Evolutionary conservation across 2,797 vertebrate genomes (phyloP), one percentile per base, ranked within the genome.

Genomic region (Scarus forsteni): DNA sequence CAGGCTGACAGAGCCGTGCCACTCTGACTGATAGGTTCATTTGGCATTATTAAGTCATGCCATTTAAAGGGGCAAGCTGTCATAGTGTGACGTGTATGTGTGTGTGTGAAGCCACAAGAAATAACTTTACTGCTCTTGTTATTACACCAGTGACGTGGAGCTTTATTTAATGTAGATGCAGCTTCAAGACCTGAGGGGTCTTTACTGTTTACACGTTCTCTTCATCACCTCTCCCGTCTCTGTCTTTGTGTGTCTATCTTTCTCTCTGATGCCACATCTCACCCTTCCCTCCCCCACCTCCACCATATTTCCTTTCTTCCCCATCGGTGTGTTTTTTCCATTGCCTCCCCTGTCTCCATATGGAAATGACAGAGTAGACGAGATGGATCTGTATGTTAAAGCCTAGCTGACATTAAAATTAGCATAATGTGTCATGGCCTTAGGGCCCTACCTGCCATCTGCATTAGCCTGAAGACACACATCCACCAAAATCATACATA

Each of bases 381-480:
- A 96, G 97, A 97, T 97, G 96, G 95, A 98, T 97, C 96, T 98
- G 96, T 99, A 97, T 98, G 98, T 98, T 98, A 98, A 98, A 98
- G 96, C 95, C 96, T 94, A 94, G 96, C 96, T 97, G 96, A 97
- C 96, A 97, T 98, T 97, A 97, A 93, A 96, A 98, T 98, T 99
- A 97, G 96, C 98, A 99, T 98, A 99, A 97, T 99, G 96, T 94
- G 94, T 96, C 93, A 90, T 96, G 95, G 97, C 97, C 97, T 94
- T 88, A 85, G 95, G 97, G 97, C 95, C 95, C 93, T 96, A 97
- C 96, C 97, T 97, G 96, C 96, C 96, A 98, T 98, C 96, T 98
- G 96, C 94, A 95, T 97, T 95, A 95, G 96, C 95, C 96, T 93
- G 92, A 93, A 96, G 95, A 97, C 95, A 85, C 95, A 94, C 94